A percentile compares a stretch with the other conserved stretches of the same genome.
phyloP scores from a whole-genome alignment of 1,140 invertebrate species.

The Neodiprion fabricii region DNA sequence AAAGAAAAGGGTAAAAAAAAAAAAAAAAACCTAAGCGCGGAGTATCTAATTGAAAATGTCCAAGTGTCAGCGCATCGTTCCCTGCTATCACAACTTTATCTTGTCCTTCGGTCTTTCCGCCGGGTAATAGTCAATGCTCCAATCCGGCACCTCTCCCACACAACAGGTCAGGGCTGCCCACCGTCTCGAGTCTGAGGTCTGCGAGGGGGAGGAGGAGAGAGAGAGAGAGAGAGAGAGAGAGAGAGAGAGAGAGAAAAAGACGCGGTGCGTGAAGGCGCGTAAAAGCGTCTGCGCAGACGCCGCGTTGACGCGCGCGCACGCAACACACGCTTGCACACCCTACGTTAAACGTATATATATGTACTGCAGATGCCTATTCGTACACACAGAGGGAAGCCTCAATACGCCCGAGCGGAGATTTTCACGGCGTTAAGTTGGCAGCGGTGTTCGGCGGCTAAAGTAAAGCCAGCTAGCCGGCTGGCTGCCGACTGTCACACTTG shows the following conservation, averaged over 20 bases:
- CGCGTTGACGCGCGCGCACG: background rate
- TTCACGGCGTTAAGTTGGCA: constrained; percentile 22
- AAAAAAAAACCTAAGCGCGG: too few species aligned
- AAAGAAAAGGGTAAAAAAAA: too few species aligned
- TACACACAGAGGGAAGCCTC: too few species aligned
- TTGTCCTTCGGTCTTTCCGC: background rate
- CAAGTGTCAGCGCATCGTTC: too few species aligned
- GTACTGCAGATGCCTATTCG: too few species aligned
- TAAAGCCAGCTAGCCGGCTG: constrained; percentile 24
- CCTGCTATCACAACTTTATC: too few species aligned
- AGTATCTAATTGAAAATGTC: too few species aligned
- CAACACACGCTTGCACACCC: too few species aligned
- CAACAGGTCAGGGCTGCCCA: background rate
- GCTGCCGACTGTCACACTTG: constrained; percentile 41
- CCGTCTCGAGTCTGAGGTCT: background rate
- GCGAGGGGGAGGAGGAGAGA: background rate
- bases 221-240: background rate
- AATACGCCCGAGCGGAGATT: background rate
- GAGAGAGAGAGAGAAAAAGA: constrained; percentile 6
- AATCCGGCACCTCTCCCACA: background rate
- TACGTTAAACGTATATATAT: too few species aligned
- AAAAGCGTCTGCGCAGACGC: background rate
- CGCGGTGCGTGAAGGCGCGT: constrained; percentile 18
- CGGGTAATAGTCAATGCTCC: background rate
- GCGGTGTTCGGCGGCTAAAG: constrained; percentile 2